A percentile compares a stretch with the other conserved stretches of the same genome.
Conservation (phyloP, 2,797 vertebrate genomes). For the Nannoperca australis region DNA sequence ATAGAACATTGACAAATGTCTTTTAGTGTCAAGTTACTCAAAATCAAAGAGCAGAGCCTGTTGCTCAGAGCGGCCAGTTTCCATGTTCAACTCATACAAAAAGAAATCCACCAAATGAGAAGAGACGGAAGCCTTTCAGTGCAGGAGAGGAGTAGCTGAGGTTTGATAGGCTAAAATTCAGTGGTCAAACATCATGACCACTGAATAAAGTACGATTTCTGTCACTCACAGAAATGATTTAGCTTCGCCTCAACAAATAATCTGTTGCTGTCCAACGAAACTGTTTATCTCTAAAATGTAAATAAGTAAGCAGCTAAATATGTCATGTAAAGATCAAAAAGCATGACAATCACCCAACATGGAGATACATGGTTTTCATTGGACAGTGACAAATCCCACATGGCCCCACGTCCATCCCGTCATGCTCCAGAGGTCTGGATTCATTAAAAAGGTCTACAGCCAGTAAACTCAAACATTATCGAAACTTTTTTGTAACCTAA, state of each 20-base stretch:
- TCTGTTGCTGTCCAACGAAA: not conserved
- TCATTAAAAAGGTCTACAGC: not conserved
- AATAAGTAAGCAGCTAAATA: not conserved
- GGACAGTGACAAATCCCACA: not conserved
- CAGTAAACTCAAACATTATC: not conserved
- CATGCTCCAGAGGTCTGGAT: slow-evolving; percentile 11
- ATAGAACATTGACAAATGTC: slow-evolving; percentile 2
- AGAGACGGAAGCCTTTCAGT: not conserved
- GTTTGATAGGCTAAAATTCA: not conserved
- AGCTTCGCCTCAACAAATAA: slow-evolving; percentile 19
- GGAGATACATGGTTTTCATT: not conserved
- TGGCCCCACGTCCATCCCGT: not conserved
- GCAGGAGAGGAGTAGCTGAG: not conserved
- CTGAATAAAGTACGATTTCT: not conserved
- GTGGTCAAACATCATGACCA: not conserved
- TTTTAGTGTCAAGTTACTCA: not conserved
- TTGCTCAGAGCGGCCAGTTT: not conserved
- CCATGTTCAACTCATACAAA: not conserved
- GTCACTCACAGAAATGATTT: not conserved
- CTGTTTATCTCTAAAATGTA: not conserved
- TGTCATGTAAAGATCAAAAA: not conserved
- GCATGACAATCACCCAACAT: not conserved
- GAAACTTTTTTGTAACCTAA: not conserved
- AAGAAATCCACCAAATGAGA: not conserved
- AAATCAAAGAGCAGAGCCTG: slow-evolving; percentile 6